Conservation (phyloP, 2,797 vertebrate genomes). For the Protonibea diacanthus region DNA sequence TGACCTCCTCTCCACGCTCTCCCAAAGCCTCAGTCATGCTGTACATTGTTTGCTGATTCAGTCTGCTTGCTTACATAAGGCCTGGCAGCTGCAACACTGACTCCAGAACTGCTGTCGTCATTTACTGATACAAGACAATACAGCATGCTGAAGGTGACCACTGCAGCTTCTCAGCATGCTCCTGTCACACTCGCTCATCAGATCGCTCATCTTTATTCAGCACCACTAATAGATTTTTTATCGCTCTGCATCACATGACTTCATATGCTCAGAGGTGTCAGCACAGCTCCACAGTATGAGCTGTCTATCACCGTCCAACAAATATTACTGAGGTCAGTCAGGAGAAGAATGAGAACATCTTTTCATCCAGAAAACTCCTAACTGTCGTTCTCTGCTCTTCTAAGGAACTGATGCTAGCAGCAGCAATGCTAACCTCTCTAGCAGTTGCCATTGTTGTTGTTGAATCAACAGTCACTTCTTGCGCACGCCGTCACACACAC, state of each 20-base stretch:
- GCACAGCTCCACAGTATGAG: not conserved
- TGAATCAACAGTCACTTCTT: no score
- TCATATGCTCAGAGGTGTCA: not conserved
- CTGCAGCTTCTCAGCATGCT: not conserved
- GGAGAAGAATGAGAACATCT: no score
- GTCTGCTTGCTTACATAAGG: conserved; percentile 13
- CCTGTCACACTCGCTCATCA: not conserved
- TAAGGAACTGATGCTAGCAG: no score
- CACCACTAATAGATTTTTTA: not conserved
- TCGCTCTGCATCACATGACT: not conserved
- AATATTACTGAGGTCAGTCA: no score
- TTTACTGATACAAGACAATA: conserved; percentile 2
- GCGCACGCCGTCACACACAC: no score
- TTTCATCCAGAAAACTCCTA: no score
- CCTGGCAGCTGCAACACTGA: conserved; percentile 1
- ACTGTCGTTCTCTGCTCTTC: no score
- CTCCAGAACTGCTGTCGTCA: conserved; percentile 9
- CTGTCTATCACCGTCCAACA: no score
- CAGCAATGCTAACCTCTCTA: no score
- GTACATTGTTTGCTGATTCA: conserved; percentile 27
- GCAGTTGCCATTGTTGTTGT: no score
- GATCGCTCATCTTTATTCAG: not conserved
- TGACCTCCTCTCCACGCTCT: no score
- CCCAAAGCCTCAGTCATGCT: not conserved
- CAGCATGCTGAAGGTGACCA: not conserved